A percentile compares a stretch with the other conserved stretches of the same genome.
phyloP scores from a whole-genome alignment of 2,797 vertebrate species.

The Manis javanica region DNA sequence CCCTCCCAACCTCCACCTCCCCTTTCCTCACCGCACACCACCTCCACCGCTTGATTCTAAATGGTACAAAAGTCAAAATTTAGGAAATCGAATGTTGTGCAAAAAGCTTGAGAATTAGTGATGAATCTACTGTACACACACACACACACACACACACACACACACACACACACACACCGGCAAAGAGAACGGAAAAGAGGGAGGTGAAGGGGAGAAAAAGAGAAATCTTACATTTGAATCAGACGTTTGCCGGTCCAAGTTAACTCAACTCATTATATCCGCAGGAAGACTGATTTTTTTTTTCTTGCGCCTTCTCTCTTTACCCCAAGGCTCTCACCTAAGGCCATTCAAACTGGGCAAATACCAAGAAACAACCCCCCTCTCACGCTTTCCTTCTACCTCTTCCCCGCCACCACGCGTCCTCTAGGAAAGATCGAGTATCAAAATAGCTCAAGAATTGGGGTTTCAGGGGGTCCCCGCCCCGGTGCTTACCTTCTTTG shows the following conservation, averaged over 20 bases:
- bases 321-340: constrained; percentile 79
- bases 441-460: constrained; percentile 78
- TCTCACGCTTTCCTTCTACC: constrained; percentile 59
- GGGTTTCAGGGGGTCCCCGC: constrained; percentile 75
- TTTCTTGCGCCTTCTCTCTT: constrained; percentile 48
- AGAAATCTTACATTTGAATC: constrained; percentile 81
- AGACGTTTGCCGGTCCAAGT: constrained; percentile 83
- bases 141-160: constrained; percentile 60
- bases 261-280: constrained; percentile 85
- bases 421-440: constrained; percentile 65
- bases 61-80: constrained; percentile 75
- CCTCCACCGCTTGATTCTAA: constrained; percentile 66
- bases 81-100: constrained; percentile 68
- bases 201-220: constrained; percentile 50
- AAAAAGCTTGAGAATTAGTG: constrained; percentile 79
- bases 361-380: constrained; percentile 82
- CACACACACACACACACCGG: constrained; percentile 58
- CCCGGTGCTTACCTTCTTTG: constrained; percentile 95
- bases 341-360: constrained; percentile 84
- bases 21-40: constrained; percentile 44
- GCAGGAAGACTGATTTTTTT: constrained; percentile 67
- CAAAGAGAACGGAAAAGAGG: constrained; percentile 75
- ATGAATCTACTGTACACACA: constrained; percentile 77
- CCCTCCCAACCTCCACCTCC: constrained; percentile 64
- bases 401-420: constrained; percentile 63